Conservation (phyloP, 2,888 invertebrate species). For the Sepiola atlantica region DNA sequence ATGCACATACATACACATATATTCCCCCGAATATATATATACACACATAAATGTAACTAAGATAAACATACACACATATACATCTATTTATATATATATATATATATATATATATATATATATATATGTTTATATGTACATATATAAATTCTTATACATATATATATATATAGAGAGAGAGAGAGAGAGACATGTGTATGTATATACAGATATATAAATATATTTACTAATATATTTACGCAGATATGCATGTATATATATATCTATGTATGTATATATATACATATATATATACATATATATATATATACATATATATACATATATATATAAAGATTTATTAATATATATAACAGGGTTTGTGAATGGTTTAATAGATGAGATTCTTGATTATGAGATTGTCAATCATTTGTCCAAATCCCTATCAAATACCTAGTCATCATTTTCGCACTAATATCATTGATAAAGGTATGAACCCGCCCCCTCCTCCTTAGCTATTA, state of each 20-base stretch:
- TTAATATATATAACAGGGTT: background rate
- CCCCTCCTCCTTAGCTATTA: too few relatives aligned
- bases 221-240: too few relatives aligned
- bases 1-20: background rate
- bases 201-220: too few relatives aligned
- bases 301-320: slow-evolving; percentile 37
- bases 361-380: background rate
- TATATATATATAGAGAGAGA: background rate
- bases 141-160: background rate
- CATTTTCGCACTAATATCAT: background rate
- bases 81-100: background rate
- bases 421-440: background rate
- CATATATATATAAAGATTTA: too few relatives aligned
- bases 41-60: too few relatives aligned
- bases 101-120: slow-evolving; percentile 41
- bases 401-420: background rate
- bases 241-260: too few relatives aligned
- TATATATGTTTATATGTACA: background rate
- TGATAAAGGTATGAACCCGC: too few relatives aligned
- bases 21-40: too few relatives aligned
- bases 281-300: background rate
- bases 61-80: too few relatives aligned
- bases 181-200: too few relatives aligned
- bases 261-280: background rate
- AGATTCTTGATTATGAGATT: background rate